Conservation (phyloP, 2,888 invertebrate species). For the Rhabditophanes sp. region DNA sequence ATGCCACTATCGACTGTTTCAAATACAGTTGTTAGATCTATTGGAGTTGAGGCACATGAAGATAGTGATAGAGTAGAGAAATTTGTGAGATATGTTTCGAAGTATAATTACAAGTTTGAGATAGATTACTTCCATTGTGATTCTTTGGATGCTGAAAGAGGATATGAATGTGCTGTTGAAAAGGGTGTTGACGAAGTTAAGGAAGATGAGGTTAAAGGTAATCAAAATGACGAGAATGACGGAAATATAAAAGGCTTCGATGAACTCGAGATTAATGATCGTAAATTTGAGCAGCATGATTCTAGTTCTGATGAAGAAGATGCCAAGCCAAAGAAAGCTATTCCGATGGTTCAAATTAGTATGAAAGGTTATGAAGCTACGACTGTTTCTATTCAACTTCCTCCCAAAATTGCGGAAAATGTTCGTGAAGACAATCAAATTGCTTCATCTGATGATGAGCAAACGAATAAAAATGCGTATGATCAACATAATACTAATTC, state of each 20-base stretch:
- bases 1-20: conserved; percentile 90
- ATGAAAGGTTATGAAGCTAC: conserved; percentile 44
- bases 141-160: conserved; percentile 38
- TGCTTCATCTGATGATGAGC: too few species aligned
- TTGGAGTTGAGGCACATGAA: conserved; percentile 47
- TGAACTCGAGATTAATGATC: too few species aligned
- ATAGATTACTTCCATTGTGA: conserved; percentile 43
- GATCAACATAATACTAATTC: too few species aligned
- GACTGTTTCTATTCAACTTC: too few species aligned
- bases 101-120: conserved; percentile 66
- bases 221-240: too few species aligned
- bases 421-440: too few species aligned
- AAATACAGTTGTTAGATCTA: conserved; percentile 85
- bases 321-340: conserved; percentile 15
- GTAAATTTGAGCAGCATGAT: conserved; percentile 12
- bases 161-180: conserved; percentile 14
- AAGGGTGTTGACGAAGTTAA: conserved; percentile 10
- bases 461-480: too few species aligned
- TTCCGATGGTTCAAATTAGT: conserved; percentile 41
- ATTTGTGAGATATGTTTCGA: conserved; percentile 83
- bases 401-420: too few species aligned
- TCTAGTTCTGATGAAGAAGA: conserved; percentile 30
- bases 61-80: conserved; percentile 80
- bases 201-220: neutral
- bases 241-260: too few species aligned